phyloP scores from a whole-genome alignment of 2,113 vertebrate species.

The Pleuronectes platessa region DNA sequence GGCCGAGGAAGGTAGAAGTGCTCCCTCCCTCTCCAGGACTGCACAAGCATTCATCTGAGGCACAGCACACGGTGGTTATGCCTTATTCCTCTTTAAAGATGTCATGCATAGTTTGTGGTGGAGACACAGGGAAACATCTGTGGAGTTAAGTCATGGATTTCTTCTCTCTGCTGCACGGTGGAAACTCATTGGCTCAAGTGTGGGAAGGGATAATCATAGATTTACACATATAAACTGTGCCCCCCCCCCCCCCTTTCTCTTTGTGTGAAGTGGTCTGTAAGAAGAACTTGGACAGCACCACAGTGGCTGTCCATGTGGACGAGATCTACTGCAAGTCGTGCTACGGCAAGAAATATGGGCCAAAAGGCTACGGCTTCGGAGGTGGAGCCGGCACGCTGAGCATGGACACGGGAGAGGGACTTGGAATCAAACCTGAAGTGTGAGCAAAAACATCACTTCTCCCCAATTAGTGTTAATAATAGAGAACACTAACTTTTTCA shows the following conservation, averaged over 20 bases:
- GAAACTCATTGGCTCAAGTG: not conserved
- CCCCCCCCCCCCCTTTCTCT: not conserved
- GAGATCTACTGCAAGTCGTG: constrained; percentile 98
- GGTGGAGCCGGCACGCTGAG: constrained; percentile 93
- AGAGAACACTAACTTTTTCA: no score
- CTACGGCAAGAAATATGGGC: constrained; percentile 96
- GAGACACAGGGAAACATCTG: not conserved
- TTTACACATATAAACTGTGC: not conserved
- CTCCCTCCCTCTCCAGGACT: constrained; percentile 15
- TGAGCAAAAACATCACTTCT: constrained; percentile 73
- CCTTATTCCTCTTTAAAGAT: constrained; percentile 11
- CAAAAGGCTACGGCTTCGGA: constrained; percentile 95
- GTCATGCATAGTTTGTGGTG: constrained; percentile 28
- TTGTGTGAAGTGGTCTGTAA: constrained; percentile 88
- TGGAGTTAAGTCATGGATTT: not conserved
- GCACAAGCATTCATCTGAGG: constrained; percentile 34
- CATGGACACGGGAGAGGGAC: constrained; percentile 90
- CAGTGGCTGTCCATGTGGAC: constrained; percentile 92
- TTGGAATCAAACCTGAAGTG: constrained; percentile 91
- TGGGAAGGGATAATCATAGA: no score
- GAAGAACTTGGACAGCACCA: constrained; percentile 97
- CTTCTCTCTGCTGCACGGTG: not conserved
- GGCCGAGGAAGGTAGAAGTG: constrained; percentile 58
- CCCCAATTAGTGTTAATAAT: not conserved
- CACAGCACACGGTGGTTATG: constrained; percentile 2